Evolutionary conservation across 2,888 invertebrate species (phyloP), one percentile per base, ranked within the genome.

Genomic region (Himalopsyche anomala): DNA sequence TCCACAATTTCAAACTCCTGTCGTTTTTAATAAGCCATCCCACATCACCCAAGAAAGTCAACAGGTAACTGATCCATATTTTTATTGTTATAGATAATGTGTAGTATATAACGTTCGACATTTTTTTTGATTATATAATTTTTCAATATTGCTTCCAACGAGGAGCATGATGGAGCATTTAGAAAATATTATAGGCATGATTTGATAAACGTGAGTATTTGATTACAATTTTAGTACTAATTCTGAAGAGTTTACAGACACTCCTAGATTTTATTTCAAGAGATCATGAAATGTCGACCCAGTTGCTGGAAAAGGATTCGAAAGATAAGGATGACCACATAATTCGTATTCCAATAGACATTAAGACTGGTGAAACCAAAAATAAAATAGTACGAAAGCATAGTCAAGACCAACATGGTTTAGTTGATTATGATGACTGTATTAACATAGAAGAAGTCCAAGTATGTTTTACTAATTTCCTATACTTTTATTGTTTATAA

Each of bases 1-100:
- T n/a, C 93, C 93, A 0, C 91, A 91, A 28, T 93, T 93, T 87
- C 92, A 92, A 5, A 92, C 93, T 5, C 93, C 93, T 0, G 92
- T 93, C 15, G 92, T 93, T 2, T 92, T 93, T 88, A 92, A 92
- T 88, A 90, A 92, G 69, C 93, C 93, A 19, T 36, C 74, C 74
- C 74, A 74, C 38, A 36, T 11, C 36, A 36, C 12, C 2, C 36
- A 28, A 74, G 74, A 74, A 36, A 38, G 15, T 19, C 11, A 4
- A 9, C 62, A 62, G 62, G 62, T 62, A 62, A 62, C 62, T 62
- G 11, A 3, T 62, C 11, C 28, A 62, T 28, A 62, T 5, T 28
- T 62, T 15, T 40, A 40, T 40, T 40, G 40, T 6, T 40, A 6
- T 40, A 28, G 1, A 28, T 28, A 28, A 28, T 28, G 28, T 28